Conservation (phyloP, 2,888 invertebrate genomes). For the Zele albiditarsus region DNA sequence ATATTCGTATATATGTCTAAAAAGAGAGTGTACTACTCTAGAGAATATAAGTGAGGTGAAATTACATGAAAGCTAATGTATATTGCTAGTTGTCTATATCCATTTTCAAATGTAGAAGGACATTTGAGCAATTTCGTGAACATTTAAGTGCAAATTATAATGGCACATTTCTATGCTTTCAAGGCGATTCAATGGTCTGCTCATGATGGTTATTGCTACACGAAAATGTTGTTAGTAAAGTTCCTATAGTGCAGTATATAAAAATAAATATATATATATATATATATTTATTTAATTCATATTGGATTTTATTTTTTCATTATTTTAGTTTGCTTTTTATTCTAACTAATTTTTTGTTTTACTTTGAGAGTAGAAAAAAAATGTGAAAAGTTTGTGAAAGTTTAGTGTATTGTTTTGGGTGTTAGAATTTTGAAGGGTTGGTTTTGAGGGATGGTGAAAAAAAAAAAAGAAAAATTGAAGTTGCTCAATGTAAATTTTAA, state of each 20-base stretch:
- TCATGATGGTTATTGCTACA: constrained; percentile 1
- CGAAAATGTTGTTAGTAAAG: not conserved
- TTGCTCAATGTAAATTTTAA: constrained; percentile 60
- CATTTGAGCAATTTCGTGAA: constrained; percentile 1
- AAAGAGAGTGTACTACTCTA: not conserved
- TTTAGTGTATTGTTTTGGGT: not conserved
- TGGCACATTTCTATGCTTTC: constrained; percentile 20
- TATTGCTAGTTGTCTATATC: not conserved
- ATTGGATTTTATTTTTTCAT: no score
- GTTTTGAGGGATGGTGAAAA: not conserved
- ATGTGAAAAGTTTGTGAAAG: constrained; percentile 16
- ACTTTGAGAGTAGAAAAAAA: not conserved
- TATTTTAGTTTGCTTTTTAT: not conserved
- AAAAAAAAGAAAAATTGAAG: constrained; percentile 42
- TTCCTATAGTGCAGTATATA: not conserved
- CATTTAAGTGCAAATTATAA: constrained; percentile 38
- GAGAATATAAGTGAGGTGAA: not conserved
- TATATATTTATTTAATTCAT: no score
- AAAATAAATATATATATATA: no score
- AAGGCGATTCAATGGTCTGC: constrained; percentile 17
- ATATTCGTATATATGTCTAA: not conserved
- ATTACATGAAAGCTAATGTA: constrained; percentile 2
- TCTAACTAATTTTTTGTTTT: not conserved
- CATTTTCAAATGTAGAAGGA: not conserved
- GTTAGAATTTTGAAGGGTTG: not conserved